Evolutionary conservation across 1,140 invertebrate species (phyloP), one percentile per base, ranked within the genome.

Genomic region (Lysiphlebus fabarum): DNA sequence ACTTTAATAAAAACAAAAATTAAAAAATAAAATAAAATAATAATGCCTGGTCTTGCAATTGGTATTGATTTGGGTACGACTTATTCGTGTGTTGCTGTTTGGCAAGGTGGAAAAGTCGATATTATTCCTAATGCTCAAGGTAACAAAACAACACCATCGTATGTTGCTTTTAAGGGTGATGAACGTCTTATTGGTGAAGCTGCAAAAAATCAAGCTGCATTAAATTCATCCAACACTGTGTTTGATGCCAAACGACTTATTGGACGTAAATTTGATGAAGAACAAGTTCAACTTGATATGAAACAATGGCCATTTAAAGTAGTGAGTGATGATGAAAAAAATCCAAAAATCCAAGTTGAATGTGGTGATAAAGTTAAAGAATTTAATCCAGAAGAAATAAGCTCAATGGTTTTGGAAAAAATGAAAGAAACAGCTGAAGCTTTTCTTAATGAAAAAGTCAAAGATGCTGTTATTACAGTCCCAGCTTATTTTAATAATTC

Each of bases 301-400:
- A 50, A 50, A 9, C 48, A 50, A 8, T 50, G 48, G 48, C 48
- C 48, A 10, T 50, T 50, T 33, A 50, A 50, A 33, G 48, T 50
- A 1, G 9, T 50, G 0, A 50, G 34, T 12, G 48, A 50, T 6
- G 26, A 33, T 11, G 17, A 26, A 26, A 34, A 34, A 1, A 50
- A 50, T 9, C 48, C 48, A 6, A 50, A 50, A 34, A 50, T 50
- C 6, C 8, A 50, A 33, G 48, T 50, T 9, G 48, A 50, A 11
- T 50, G 37, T 37, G 0, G 34, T 50, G 48, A 33, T 7, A 33
- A 50, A 50, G n/a, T 34, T 9, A 50, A 50, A 33, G 10, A 33
- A 33, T 50, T 50, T 34, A 50, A 50, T 33, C 48, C 48, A 7
- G 48, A 50, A 34, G 48, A 50, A 11, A 50, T 50, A 9, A 50